Evolutionary conservation across 2,888 invertebrate species (phyloP), one percentile per base, ranked within the genome.

Genomic region (Epistrophe eligans): DNA sequence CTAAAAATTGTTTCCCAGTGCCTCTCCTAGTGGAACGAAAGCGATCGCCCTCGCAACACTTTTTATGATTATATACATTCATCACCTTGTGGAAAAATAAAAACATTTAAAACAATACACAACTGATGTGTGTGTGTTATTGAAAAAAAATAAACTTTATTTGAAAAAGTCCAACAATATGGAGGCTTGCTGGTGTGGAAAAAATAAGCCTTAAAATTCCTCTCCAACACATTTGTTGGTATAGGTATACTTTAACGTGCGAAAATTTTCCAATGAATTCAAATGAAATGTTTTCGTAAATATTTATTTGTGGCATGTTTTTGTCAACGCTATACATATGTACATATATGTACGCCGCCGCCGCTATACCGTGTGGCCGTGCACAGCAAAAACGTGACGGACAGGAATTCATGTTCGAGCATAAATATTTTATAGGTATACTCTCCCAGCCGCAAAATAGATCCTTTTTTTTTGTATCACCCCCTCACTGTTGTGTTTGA

Each of bases 221-320:
- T 48, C 48, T 57, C 40, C 66, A 38, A 15, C 28, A 67, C 13
- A 24, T 1, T 24, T n/a, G 35, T 35, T 35, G 35, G 1, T 35
- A 8, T 11, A 2, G 6, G 0, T 13, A 28, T 32, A 73, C 76
- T 66, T 62, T 48, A 64, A 71, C 82, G 70, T 79, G 82, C 73
- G 50, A 48, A 60, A 57, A 77, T 70, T 82, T 57, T 35, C 55
- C 57, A 82, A 85, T 82, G 72, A 81, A 48, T 70, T 50, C 57
- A 24, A 71, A 81, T 62, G 72, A 60, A 64, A 71, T 45, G 66
- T 57, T 85, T 73, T 48, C 11, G 38, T 57, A 67, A 70, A 77
- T 73, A 84, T 85, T 77, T 82, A 82, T 85, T 77, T 74, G 74
- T 28, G 77, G 72, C 77, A 77, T 81, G 66, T 67, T 73, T 50